Base-by-base conservation (phyloP, 2,888 invertebrate species). In the Sycophila texana region DNA sequence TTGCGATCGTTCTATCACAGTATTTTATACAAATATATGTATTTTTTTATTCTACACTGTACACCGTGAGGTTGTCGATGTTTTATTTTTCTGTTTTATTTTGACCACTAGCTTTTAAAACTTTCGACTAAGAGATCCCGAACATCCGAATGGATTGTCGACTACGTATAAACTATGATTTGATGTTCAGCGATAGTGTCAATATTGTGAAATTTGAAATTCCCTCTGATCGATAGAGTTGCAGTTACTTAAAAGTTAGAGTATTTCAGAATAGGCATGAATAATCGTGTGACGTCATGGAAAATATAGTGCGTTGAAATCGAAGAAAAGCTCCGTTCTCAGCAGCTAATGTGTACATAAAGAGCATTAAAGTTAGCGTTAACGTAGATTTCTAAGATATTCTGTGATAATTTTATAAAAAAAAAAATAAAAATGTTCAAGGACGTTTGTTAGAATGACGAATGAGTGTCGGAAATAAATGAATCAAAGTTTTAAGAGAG, bases 321-420 rank as follows among this genome's bases (percentile, higher is more conserved):
- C 60, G 14, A 4, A n/a, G 4, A 74, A 39, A 39, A 65, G 57
- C 13, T 77, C 14, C 39, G 39, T 4, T 49, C 39, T 20, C 26
- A 26, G 18, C 55, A 53, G 51, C 53, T 60, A 60, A 63, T 57
- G 4, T 75, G 73, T 61, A 73, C 67, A 72, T 63, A 22, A 20
- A 7, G 58, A 72, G 77, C 72, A 66, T 30, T 71, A 26, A 26
- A 26, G 2, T 68, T 74, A 73, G 57, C 39, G 47, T 39, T 65
- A 66, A 39, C 22, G 49, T 77, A 80, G 74, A 18, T 66, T 70
- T 77, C 66, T 77, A 81, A 82, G 74, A 82, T 76, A 79, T 79
- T 81, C 83, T 83, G 83, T 83, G 83, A 83, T 83, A 83, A 83
- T 82, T 82, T 82, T 83, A 66, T 83, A 83, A 82, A 55, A 73